Conservation (phyloP, 2,797 vertebrate species). For the Melopsittacus undulatus region DNA sequence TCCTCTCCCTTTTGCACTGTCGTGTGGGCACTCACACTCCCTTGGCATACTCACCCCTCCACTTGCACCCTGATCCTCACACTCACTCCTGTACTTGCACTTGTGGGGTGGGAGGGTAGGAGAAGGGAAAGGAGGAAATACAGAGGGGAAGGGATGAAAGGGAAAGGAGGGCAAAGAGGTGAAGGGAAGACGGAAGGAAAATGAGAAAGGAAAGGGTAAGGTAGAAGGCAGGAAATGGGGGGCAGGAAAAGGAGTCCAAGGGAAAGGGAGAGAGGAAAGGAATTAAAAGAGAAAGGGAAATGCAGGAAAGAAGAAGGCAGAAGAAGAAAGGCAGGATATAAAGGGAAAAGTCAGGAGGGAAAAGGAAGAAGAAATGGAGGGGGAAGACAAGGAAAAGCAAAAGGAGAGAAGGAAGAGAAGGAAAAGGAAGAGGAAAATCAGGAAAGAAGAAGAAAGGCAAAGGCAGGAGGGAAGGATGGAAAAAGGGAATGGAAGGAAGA, state of each 20-base stretch:
- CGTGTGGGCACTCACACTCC: not conserved
- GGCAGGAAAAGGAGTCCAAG: not conserved
- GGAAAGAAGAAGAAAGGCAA: not conserved
- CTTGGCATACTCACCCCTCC: not conserved
- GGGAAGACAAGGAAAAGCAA: not conserved
- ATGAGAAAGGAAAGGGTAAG: not conserved
- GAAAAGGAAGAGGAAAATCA: not conserved
- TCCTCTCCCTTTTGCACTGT: not conserved
- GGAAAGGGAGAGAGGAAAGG: not conserved
- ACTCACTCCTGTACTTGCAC: not conserved
- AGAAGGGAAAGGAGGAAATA: not conserved
- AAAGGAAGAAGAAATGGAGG: not conserved
- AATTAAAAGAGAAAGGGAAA: not conserved
- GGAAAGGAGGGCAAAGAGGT: no score
- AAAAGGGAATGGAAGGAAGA: not conserved
- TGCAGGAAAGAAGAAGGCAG: no score
- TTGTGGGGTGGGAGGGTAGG: not conserved
- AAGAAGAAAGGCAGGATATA: not conserved
- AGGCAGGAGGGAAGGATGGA: not conserved
- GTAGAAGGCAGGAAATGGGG: not conserved
- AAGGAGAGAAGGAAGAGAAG: not conserved
- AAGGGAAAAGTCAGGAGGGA: not conserved
- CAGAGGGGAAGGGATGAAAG: not conserved
- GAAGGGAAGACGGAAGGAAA: not conserved
- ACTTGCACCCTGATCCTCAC: not conserved